Evolutionary conservation across 2,888 invertebrate genomes (phyloP).

Genomic region (Tinea pellionella): DNA sequence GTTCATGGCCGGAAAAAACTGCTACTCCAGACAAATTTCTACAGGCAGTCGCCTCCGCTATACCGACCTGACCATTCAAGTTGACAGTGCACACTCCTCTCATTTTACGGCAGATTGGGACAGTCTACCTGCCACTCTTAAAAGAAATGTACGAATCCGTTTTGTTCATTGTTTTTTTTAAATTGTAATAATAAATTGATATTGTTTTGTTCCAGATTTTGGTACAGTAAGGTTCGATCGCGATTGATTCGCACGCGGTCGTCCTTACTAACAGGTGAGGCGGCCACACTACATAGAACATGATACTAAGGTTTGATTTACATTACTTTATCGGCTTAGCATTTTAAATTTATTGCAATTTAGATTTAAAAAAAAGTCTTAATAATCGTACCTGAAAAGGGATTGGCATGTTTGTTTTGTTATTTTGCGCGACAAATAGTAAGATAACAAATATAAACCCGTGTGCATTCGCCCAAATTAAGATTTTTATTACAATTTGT

Average conservation of each 20-base stretch:
- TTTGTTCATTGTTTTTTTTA: too few relatives aligned
- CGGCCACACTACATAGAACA: conserved; percentile 63
- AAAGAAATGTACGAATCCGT: too few relatives aligned
- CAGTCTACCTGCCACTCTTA: too few relatives aligned
- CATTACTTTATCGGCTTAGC: not conserved
- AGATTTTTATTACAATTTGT: conserved; percentile 35
- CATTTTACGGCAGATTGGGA: too few relatives aligned
- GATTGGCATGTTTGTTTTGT: not conserved
- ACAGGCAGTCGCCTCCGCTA: too few relatives aligned
- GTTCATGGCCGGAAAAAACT: too few relatives aligned
- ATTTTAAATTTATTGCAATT: not conserved
- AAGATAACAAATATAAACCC: not conserved
- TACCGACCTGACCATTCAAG: too few relatives aligned
- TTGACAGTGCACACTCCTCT: too few relatives aligned
- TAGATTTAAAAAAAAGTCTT: conserved; percentile 25
- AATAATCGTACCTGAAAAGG: not conserved
- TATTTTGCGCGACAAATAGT: not conserved
- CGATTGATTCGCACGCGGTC: conserved; percentile 50
- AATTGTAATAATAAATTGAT: too few relatives aligned
- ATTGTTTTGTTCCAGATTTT: conserved; percentile 44
- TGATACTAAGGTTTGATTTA: conserved; percentile 67
- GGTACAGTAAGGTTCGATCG: conserved; percentile 57
- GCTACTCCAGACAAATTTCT: too few relatives aligned
- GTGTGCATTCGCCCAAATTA: conserved; percentile 27
- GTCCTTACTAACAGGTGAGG: conserved; percentile 68